Conservation (phyloP, 2,113 vertebrate species). For the Microtus pennsylvanicus region DNA sequence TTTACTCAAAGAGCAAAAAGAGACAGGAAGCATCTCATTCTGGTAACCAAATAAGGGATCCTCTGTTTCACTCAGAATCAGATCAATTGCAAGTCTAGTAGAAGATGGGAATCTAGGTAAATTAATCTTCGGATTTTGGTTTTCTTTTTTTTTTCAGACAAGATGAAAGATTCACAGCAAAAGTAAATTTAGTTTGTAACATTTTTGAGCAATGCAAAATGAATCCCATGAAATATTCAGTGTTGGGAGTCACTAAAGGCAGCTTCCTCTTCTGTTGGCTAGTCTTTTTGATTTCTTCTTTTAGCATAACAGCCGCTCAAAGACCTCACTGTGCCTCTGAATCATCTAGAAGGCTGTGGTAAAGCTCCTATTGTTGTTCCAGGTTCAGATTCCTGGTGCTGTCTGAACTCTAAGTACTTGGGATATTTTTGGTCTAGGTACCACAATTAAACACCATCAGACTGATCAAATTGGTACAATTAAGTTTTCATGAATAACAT, state of each 20-base stretch:
- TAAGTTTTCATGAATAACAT: neutral
- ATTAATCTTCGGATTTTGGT: neutral
- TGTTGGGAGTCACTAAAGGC: neutral
- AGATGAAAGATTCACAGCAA: neutral
- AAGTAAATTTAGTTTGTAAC: neutral
- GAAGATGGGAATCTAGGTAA: neutral
- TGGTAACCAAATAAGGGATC: neutral
- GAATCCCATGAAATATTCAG: slow-evolving; percentile 24
- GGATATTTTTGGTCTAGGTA: neutral
- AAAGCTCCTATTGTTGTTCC: neutral
- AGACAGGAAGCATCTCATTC: neutral
- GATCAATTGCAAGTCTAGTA: neutral
- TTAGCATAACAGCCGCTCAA: neutral
- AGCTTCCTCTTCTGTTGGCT: neutral
- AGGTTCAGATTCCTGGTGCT: neutral
- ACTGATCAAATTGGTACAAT: neutral
- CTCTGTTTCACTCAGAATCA: neutral
- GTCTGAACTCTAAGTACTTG: neutral
- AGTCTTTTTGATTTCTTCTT: neutral
- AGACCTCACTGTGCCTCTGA: neutral
- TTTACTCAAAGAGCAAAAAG: neutral
- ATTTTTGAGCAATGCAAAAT: slow-evolving; percentile 9
- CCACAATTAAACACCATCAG: neutral
- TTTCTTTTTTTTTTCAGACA: neutral
- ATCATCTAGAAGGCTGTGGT: neutral